A percentile compares a stretch with the other conserved stretches of the same genome.
phyloP scores from a whole-genome alignment of 2,888 invertebrate genomes.

The Brachylomia viminalis region DNA sequence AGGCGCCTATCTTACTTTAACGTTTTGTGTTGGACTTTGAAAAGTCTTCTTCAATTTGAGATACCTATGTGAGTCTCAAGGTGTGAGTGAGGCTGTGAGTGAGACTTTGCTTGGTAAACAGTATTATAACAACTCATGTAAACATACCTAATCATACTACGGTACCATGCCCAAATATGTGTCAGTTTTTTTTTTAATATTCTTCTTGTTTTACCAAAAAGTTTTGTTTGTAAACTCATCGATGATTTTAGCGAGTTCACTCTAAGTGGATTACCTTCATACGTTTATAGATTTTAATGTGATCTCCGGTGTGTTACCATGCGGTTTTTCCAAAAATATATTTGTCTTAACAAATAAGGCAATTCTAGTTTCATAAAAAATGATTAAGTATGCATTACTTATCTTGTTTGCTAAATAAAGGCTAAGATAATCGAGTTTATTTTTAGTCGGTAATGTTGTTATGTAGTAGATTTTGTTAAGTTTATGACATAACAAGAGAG shows the following conservation, averaged over 20 bases:
- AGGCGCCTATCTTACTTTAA: no score
- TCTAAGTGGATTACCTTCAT: conserved; percentile 22
- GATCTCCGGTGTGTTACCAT: conserved; percentile 1
- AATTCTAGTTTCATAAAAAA: conserved; percentile 8
- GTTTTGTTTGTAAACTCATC: conserved; percentile 37
- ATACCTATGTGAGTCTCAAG: no score
- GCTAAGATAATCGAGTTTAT: conserved; percentile 34
- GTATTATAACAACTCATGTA: neutral
- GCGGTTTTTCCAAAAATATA: neutral
- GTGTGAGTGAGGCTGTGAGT: no score
- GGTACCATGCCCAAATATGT: conserved; percentile 8
- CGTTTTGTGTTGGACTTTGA: neutral
- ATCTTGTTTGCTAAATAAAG: conserved; percentile 36
- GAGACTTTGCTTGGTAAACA: neutral
- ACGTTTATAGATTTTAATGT: conserved; percentile 4
- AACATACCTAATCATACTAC: neutral
- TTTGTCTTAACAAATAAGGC: conserved; percentile 22
- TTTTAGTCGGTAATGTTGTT: conserved; percentile 21
- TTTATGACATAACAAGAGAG: conserved; percentile 19
- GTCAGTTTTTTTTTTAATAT: neutral
- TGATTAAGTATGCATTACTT: conserved; percentile 23
- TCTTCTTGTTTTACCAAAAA: conserved; percentile 12
- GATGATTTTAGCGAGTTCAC: conserved; percentile 26
- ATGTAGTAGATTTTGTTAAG: conserved; percentile 8
- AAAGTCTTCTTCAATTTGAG: neutral